Evolutionary conservation across 2,888 invertebrate genomes (phyloP).

Genomic region (Drosophila vallismaia): DNA sequence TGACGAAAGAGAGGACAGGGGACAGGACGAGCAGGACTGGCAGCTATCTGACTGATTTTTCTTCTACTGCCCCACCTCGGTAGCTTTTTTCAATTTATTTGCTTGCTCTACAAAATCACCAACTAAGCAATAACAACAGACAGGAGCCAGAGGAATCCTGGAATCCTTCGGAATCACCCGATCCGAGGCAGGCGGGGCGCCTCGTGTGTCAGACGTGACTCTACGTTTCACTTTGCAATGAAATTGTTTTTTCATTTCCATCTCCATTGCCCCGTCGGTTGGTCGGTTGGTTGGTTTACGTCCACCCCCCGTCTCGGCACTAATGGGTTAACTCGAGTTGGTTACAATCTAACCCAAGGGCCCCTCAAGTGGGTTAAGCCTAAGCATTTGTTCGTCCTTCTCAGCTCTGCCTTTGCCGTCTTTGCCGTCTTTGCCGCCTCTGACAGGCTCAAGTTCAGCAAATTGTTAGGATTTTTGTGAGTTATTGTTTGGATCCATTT

Average conservation of each 20-base stretch:
- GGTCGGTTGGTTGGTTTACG: conserved; percentile 23
- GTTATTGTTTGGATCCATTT: conserved; percentile 73
- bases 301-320: conserved; percentile 35
- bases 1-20: conserved; percentile 38
- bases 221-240: conserved; percentile 64
- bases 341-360: conserved; percentile 66
- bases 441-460: conserved; percentile 72
- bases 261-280: conserved; percentile 40
- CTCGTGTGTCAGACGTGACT: conserved; percentile 62
- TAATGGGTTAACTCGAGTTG: conserved; percentile 79
- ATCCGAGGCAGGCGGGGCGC: too few relatives aligned
- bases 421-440: background rate
- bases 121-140: conserved; percentile 59
- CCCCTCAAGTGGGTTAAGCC: conserved; percentile 71
- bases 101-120: conserved; percentile 72
- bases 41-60: conserved; percentile 57
- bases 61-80: conserved; percentile 14
- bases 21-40: conserved; percentile 20
- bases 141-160: conserved; percentile 4
- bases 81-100: conserved; percentile 70
- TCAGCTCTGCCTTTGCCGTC: conserved; percentile 3
- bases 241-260: conserved; percentile 72
- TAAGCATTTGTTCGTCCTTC: conserved; percentile 66
- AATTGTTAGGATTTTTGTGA: conserved; percentile 69
- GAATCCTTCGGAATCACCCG: background rate